phyloP scores from a whole-genome alignment of 2,113 vertebrate species.

The Proterorhinus semilunaris region DNA sequence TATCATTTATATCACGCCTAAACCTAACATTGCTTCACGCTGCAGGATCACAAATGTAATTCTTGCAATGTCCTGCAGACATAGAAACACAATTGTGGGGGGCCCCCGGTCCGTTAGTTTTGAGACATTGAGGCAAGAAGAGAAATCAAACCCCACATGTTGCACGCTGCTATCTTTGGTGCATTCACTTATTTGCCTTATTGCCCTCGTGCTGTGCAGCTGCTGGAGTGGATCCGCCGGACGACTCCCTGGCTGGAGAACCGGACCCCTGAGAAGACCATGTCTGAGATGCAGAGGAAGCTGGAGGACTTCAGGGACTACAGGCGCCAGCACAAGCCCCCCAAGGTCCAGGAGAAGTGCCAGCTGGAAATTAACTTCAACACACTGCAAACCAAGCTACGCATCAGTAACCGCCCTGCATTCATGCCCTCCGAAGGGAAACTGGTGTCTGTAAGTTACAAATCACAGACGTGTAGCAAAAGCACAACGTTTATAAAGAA shows the following conservation, averaged over 20 bases:
- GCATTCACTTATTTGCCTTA: not conserved
- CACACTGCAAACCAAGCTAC: constrained; percentile 95
- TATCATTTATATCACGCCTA: too few species aligned
- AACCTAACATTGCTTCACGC: too few species aligned
- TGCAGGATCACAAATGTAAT: too few species aligned
- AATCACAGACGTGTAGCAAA: not conserved
- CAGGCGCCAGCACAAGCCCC: constrained; percentile 94
- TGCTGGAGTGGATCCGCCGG: constrained; percentile 95
- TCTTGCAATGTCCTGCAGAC: too few species aligned
- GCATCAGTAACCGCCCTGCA: constrained; percentile 95
- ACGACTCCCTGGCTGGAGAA: constrained; percentile 98
- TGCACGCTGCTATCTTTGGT: too few species aligned
- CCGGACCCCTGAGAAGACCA: constrained; percentile 90
- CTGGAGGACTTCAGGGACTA: constrained; percentile 98
- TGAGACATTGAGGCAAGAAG: too few species aligned
- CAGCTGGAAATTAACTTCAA: constrained; percentile 99
- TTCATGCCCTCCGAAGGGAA: constrained; percentile 99
- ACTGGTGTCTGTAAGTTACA: constrained; percentile 92
- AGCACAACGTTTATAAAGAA: too few species aligned
- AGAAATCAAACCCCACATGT: too few species aligned
- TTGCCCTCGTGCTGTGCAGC: constrained; percentile 53
- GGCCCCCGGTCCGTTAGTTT: too few species aligned
- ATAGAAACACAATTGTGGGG: too few species aligned
- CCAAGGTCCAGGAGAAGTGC: constrained; percentile 98
- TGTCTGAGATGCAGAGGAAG: constrained; percentile 94